Conservation (phyloP, 2,113 vertebrate species). For the Tringa solitaria region DNA sequence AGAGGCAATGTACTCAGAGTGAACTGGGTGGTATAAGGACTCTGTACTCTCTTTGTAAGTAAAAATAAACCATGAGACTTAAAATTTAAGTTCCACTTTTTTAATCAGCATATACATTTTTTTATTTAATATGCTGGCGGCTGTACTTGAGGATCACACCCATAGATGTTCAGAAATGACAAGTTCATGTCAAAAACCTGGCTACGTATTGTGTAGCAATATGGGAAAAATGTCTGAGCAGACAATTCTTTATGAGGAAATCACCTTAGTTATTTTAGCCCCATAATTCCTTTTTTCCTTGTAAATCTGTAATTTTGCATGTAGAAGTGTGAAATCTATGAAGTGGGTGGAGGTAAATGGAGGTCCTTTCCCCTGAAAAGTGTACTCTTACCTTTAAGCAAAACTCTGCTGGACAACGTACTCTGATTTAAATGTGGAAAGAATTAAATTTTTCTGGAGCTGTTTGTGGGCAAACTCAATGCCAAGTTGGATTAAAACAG, state of each 20-base stretch:
- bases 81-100: not conserved
- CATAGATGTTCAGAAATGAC: not conserved
- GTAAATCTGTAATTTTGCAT: not conserved
- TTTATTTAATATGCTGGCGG: conserved; percentile 6
- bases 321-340: not conserved
- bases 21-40: conserved; percentile 29
- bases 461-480: not conserved
- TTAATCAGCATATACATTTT: not conserved
- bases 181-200: not conserved
- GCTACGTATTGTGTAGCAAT: not conserved
- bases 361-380: not conserved
- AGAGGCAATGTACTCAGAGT: conserved; percentile 15
- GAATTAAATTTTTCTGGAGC: not conserved
- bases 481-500: not conserved
- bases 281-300: not conserved
- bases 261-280: not conserved
- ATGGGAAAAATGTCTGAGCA: not conserved
- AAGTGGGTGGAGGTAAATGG: not conserved
- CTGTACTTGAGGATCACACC: not conserved
- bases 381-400: not conserved
- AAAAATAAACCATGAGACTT: not conserved
- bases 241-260: not conserved
- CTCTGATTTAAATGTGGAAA: not conserved
- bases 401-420: not conserved
- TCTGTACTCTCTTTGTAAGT: not conserved